phyloP scores from a whole-genome alignment of 2,797 vertebrate genomes.

The Ceryle rudis region DNA sequence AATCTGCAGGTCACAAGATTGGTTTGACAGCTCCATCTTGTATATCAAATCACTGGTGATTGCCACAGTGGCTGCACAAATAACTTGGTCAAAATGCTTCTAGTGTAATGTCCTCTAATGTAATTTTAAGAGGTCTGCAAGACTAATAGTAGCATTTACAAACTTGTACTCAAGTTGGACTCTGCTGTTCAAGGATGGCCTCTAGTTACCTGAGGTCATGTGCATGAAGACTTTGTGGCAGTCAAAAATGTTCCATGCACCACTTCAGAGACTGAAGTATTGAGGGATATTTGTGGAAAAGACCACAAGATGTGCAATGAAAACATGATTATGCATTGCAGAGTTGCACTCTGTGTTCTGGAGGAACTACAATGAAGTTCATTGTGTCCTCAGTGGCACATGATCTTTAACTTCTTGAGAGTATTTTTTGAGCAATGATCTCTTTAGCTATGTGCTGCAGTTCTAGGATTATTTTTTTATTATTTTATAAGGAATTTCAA shows the following conservation, averaged over 20 bases:
- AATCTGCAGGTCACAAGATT: not conserved
- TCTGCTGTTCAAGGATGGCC: not conserved
- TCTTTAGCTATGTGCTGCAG: not conserved
- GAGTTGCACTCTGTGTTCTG: not conserved
- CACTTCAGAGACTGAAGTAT: not conserved
- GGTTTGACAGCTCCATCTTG: not conserved
- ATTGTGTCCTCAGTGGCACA: accelerated
- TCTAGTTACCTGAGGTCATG: not conserved
- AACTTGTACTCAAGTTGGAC: not conserved
- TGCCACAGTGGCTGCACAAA: not conserved
- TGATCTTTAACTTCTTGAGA: not conserved
- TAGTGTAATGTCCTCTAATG: not conserved
- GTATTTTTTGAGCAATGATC: not conserved
- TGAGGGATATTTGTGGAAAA: not conserved
- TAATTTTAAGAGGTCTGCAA: not conserved
- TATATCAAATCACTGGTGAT: not conserved
- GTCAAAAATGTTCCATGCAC: not conserved
- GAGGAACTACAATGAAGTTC: not conserved
- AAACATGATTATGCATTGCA: not conserved
- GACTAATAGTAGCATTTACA: not conserved
- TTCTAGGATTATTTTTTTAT: not conserved
- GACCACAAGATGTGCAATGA: not conserved
- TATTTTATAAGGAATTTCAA: not conserved
- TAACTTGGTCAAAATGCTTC: not conserved
- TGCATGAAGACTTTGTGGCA: not conserved